Evolutionary conservation across 2,797 vertebrate genomes (phyloP).

Genomic region (Silurus lanzhouensis): DNA sequence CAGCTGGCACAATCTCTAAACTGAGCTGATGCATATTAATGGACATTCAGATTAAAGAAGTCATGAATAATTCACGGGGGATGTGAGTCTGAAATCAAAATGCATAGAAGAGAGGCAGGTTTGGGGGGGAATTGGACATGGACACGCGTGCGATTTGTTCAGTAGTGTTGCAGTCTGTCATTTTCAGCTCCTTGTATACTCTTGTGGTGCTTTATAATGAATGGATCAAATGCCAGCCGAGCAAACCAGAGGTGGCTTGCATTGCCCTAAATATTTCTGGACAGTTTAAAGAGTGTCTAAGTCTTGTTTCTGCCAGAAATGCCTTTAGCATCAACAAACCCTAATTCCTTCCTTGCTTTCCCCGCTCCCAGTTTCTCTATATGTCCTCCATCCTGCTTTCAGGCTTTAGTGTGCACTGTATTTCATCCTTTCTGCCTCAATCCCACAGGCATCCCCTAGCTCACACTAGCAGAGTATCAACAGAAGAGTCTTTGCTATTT

Average conservation of each 20-base stretch:
- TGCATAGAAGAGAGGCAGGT: slow-evolving; percentile 40
- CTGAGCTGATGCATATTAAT: slow-evolving; percentile 61
- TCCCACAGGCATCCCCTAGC: slow-evolving; percentile 11
- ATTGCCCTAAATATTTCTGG: slow-evolving; percentile 46
- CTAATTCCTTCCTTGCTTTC: slow-evolving; percentile 22
- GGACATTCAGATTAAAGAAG: slow-evolving; percentile 50
- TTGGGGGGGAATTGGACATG: slow-evolving; percentile 16
- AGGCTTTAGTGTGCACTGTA: neutral
- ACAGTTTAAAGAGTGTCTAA: slow-evolving; percentile 34
- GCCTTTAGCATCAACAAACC: slow-evolving; percentile 52
- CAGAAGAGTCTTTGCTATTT: slow-evolving; percentile 78
- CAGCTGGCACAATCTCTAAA: slow-evolving; percentile 57
- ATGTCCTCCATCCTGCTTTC: neutral
- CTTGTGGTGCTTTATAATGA: slow-evolving; percentile 48
- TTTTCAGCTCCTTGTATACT: slow-evolving; percentile 35
- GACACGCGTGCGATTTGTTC: slow-evolving; percentile 36
- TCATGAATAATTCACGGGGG: slow-evolving; percentile 50
- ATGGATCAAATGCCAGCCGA: slow-evolving; percentile 44
- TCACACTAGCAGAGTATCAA: neutral
- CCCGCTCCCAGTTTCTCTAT: slow-evolving; percentile 11
- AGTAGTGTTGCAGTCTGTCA: slow-evolving; percentile 50
- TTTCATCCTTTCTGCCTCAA: slow-evolving; percentile 22
- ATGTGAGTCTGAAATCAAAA: slow-evolving; percentile 54
- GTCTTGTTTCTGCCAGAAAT: slow-evolving; percentile 49
- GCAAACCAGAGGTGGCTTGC: slow-evolving; percentile 32